Evolutionary conservation across 2,888 invertebrate genomes (phyloP).

Genomic region (Drosophila setosimentum): DNA sequence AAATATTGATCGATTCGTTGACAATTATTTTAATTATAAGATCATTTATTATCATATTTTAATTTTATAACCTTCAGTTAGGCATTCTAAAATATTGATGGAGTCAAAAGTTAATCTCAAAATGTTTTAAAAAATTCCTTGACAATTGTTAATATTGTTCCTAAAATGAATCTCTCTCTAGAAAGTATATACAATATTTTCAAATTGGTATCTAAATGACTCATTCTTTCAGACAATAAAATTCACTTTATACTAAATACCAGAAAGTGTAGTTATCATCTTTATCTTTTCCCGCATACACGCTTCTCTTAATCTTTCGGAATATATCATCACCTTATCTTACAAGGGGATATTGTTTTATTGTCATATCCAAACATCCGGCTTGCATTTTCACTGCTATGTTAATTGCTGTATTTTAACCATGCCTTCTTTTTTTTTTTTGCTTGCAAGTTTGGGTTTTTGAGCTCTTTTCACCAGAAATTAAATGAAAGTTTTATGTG

Average conservation of each 20-base stretch:
- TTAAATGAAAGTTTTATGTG: constrained; percentile 70
- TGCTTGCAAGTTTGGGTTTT: constrained; percentile 37
- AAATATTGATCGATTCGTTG: not conserved
- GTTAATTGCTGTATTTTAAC: constrained; percentile 35
- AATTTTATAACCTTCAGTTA: not conserved
- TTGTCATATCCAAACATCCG: constrained; percentile 45
- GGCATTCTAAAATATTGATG: not conserved
- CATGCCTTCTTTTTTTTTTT: constrained; percentile 35
- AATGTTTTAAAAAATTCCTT: too few species aligned
- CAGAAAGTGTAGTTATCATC: not conserved
- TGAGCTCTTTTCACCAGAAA: constrained; percentile 51
- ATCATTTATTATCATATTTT: not conserved
- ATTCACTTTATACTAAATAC: not conserved
- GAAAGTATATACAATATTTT: not conserved
- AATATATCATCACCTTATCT: constrained; percentile 10
- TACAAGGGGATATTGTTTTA: constrained; percentile 17
- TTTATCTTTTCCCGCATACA: not conserved
- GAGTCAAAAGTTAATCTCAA: not conserved
- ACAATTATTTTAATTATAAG: not conserved
- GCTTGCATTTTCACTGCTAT: constrained; percentile 44
- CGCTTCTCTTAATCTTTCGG: not conserved
- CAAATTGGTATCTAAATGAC: not conserved
- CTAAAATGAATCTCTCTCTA: not conserved
- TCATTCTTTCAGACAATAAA: too few species aligned
- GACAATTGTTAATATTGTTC: too few species aligned